Evolutionary conservation across 2,888 invertebrate genomes (phyloP).

Genomic region (Synergus itoensis): DNA sequence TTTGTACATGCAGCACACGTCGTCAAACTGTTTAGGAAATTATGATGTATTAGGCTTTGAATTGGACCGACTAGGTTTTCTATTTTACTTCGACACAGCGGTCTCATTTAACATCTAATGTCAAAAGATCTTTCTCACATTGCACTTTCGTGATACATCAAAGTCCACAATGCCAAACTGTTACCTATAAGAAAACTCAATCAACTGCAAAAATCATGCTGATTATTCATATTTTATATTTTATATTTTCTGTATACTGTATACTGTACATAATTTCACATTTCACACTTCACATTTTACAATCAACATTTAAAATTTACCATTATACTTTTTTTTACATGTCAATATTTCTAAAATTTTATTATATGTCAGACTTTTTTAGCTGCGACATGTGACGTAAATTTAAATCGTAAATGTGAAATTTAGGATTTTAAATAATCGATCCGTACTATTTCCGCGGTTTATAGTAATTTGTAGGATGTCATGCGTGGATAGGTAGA

Average conservation of each 20-base stretch:
- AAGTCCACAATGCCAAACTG: neutral
- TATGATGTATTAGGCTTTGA: slow-evolving; percentile 69
- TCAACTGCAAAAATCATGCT: neutral
- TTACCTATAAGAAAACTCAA: neutral
- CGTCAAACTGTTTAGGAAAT: slow-evolving; percentile 63
- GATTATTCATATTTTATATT: neutral
- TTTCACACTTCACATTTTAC: no score
- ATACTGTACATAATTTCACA: no score
- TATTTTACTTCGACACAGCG: slow-evolving; percentile 39
- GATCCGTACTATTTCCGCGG: no score
- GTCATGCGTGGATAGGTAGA: neutral
- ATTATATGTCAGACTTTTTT: no score
- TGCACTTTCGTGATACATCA: neutral
- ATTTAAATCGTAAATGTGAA: no score
- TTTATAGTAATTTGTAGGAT: neutral
- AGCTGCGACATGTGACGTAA: no score
- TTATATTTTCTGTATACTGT: no score
- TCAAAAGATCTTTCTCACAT: slow-evolving; percentile 43
- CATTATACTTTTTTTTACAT: no score
- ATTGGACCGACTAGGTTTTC: slow-evolving; percentile 2
- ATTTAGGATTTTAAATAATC: no score
- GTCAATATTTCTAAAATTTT: no score
- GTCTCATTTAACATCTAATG: slow-evolving; percentile 39
- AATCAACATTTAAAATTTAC: no score
- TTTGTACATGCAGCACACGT: slow-evolving; percentile 56